phyloP scores from a whole-genome alignment of 2,888 invertebrate genomes.

The Pachydiplax longipennis region DNA sequence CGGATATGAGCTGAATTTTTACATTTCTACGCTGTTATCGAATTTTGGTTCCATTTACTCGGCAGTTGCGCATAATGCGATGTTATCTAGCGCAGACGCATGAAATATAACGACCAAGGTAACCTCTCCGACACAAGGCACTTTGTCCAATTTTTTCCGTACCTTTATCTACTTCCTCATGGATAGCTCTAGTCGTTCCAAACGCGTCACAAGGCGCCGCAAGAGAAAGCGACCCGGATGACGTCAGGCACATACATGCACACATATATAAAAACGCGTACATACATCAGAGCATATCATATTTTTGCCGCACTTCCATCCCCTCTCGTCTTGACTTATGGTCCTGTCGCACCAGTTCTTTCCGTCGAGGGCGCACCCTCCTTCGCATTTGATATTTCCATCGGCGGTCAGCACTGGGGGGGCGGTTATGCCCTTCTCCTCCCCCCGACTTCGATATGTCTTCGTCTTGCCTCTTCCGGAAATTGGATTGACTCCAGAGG shows the following conservation, averaged over 20 bases:
- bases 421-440: not conserved
- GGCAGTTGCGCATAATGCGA: too few species aligned
- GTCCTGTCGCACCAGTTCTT: not conserved
- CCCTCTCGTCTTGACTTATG: not conserved
- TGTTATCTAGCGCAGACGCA: too few species aligned
- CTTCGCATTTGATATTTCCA: constrained; percentile 37
- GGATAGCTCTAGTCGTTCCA: too few species aligned
- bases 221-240: too few species aligned
- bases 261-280: not conserved
- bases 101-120: too few species aligned
- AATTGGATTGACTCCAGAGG: constrained; percentile 36
- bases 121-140: too few species aligned
- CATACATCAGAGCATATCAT: not conserved
- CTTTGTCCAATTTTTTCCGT: too few species aligned
- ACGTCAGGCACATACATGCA: not conserved
- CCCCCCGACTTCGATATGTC: not conserved
- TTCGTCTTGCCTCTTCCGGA: constrained; percentile 37
- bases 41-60: too few species aligned
- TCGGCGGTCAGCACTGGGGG: constrained; percentile 3
- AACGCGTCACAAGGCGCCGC: too few species aligned
- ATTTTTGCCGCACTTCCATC: not conserved
- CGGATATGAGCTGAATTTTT: too few species aligned
- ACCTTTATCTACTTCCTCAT: too few species aligned
- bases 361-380: not conserved
- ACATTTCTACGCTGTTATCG: too few species aligned